Conservation (phyloP, 2,797 vertebrate genomes). For the Microctenopoma steveboyesi region DNA sequence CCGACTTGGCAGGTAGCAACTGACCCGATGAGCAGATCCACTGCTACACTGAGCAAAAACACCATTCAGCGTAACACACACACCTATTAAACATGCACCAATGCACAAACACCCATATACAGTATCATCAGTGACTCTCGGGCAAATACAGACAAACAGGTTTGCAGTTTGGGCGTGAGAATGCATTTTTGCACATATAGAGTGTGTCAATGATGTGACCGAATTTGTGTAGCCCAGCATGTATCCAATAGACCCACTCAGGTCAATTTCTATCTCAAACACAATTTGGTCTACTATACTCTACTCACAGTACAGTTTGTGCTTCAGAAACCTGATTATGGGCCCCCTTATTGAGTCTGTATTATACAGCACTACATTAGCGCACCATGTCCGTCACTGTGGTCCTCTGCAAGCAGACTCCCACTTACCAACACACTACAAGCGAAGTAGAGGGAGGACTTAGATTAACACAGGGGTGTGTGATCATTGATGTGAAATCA, state of each 20-base stretch:
- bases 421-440: slow-evolving; percentile 61
- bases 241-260: slow-evolving; percentile 8
- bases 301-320: slow-evolving; percentile 21
- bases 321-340: slow-evolving; percentile 30
- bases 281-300: slow-evolving; percentile 17
- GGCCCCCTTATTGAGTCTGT: slow-evolving; percentile 27
- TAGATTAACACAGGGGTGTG: slow-evolving; percentile 5
- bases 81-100: slow-evolving; percentile 38
- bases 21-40: slow-evolving; percentile 58
- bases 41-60: slow-evolving; percentile 43
- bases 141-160: slow-evolving; percentile 29
- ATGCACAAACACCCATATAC: slow-evolving; percentile 22
- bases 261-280: slow-evolving; percentile 33
- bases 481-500: slow-evolving; percentile 33
- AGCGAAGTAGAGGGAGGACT: slow-evolving; percentile 51
- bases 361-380: slow-evolving; percentile 33
- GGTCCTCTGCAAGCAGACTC: slow-evolving; percentile 39
- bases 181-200: slow-evolving; percentile 17
- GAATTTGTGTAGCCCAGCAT: slow-evolving; percentile 7
- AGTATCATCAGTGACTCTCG: slow-evolving; percentile 25
- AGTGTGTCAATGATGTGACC: not conserved
- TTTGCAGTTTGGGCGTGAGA: slow-evolving; percentile 16
- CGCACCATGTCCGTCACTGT: slow-evolving; percentile 49
- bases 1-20: slow-evolving; percentile 37
- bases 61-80: slow-evolving; percentile 30